A percentile compares a stretch with the other conserved stretches of the same genome.
Conservation (phyloP, 1,140 invertebrate species). For the Melipona quadrifasciata region DNA sequence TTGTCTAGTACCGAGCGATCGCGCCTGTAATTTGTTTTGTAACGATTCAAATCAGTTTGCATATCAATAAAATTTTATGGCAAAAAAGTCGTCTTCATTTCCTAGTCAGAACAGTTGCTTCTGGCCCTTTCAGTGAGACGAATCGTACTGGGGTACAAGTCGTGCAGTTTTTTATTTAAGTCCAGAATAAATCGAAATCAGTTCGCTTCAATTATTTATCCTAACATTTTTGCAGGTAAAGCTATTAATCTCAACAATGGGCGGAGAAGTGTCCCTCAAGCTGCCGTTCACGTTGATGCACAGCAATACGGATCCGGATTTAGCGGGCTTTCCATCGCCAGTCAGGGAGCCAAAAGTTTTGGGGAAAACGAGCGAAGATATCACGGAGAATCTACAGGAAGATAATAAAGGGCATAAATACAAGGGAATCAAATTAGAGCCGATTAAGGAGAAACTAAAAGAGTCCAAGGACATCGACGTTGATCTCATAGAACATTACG, state of each 20-base stretch:
- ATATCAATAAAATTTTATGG: too few species aligned
- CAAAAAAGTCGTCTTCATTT: too few species aligned
- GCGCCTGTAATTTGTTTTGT: too few species aligned
- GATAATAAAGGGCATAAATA: conserved; percentile 40
- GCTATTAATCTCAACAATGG: conserved; percentile 89
- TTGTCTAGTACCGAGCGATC: too few species aligned
- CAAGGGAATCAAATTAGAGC: conserved; percentile 41
- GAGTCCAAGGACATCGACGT: conserved; percentile 65
- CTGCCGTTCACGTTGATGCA: conserved; percentile 90
- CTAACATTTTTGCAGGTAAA: conserved; percentile 82
- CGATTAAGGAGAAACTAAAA: conserved; percentile 51
- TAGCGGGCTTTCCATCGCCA: conserved; percentile 65
- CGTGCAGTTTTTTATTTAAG: too few species aligned
- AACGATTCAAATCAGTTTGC: too few species aligned
- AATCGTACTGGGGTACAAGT: too few species aligned
- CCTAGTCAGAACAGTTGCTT: too few species aligned
- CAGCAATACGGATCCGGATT: conserved; percentile 79
- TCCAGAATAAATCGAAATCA: background rate
- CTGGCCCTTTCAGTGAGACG: too few species aligned
- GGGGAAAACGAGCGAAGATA: conserved; percentile 52
- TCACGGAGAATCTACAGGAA: conserved; percentile 34
- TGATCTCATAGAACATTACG: conserved; percentile 75
- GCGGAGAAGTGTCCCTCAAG: conserved; percentile 89
- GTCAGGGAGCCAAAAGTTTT: conserved; percentile 49
- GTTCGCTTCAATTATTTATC: background rate